These are phyloP conservation scores for Aulostomus chinensis DNA, from an alignment of 2,797 vertebrate genomes.

Conservation along the genomic window DNA sequence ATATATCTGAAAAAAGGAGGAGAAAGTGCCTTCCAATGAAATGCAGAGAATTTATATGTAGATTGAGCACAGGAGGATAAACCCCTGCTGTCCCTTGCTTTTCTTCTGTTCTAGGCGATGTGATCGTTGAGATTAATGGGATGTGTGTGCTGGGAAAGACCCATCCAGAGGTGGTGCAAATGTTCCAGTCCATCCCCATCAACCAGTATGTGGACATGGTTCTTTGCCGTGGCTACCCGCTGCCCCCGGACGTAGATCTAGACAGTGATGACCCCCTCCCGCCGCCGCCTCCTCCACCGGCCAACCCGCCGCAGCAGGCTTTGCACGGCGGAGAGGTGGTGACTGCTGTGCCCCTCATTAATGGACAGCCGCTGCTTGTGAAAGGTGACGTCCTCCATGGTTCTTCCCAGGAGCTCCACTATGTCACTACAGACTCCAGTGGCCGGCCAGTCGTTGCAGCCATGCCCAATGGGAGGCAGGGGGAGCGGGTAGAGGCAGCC, in stretches of 20 bases:
- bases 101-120: slow-evolving; percentile 80
- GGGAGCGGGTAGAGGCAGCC: slow-evolving; percentile 69
- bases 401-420: slow-evolving; percentile 86
- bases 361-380: slow-evolving; percentile 76
- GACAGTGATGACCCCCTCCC: slow-evolving; percentile 72
- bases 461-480: slow-evolving; percentile 83
- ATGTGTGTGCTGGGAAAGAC: slow-evolving; percentile 96
- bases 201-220: slow-evolving; percentile 96
- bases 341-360: slow-evolving; percentile 84
- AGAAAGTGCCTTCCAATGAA: slow-evolving; percentile 14
- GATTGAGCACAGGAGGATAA: slow-evolving; percentile 18
- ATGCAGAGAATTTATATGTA: slow-evolving; percentile 25
- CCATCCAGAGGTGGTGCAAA: slow-evolving; percentile 97
- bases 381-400: slow-evolving; percentile 85
- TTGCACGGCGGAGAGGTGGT: slow-evolving; percentile 82
- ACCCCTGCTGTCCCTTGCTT: neutral
- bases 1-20: slow-evolving; percentile 18
- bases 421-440: slow-evolving; percentile 78
- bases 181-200: slow-evolving; percentile 95
- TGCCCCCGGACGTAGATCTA: slow-evolving; percentile 88
- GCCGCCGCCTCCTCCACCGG: slow-evolving; percentile 58
- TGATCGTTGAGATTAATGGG: slow-evolving; percentile 97
- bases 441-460: slow-evolving; percentile 75
- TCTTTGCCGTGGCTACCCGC: slow-evolving; percentile 92
- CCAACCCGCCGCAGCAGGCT: slow-evolving; percentile 49